Percentiles rank a stretch among this genome's conserved stretches.
These are phyloP conservation scores for Pteronotus mesoamericanus DNA, from an alignment of 2,797 vertebrate species.

Conservation along the genomic window DNA sequence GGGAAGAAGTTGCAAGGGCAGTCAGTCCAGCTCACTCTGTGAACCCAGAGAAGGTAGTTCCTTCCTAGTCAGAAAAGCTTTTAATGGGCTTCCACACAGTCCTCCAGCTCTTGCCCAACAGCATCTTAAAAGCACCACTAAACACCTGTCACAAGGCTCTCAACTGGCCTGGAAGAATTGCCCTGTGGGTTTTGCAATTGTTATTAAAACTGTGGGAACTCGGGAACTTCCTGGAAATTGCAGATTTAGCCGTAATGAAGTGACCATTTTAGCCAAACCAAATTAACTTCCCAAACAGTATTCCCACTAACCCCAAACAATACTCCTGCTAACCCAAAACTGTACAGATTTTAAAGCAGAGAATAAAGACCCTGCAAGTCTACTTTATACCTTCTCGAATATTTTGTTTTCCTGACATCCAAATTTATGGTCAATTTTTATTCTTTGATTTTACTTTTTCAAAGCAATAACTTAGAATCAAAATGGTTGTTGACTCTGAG, in stretches of 20 bases:
- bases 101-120: background rate
- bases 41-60: background rate
- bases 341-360: background rate
- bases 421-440: background rate
- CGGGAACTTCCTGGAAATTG: conserved; percentile 52
- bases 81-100: background rate
- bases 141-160: conserved; percentile 13
- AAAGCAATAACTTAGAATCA: conserved; percentile 9
- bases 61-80: background rate
- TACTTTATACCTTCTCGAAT: conserved; percentile 14
- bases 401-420: conserved; percentile 35
- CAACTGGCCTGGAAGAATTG: background rate
- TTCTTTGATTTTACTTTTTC: conserved; percentile 27
- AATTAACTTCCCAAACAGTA: conserved; percentile 37
- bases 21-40: background rate
- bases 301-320: conserved; percentile 24
- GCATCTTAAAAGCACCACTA: background rate
- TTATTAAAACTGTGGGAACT: conserved; percentile 41
- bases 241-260: conserved; percentile 21
- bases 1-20: background rate
- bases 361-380: background rate
- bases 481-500: conserved; percentile 20
- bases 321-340: background rate
- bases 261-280: conserved; percentile 45
- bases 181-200: background rate